These are phyloP conservation scores for Achlya flavicornis DNA, from an alignment of 2,888 invertebrate genomes.

Conservation along the genomic window DNA sequence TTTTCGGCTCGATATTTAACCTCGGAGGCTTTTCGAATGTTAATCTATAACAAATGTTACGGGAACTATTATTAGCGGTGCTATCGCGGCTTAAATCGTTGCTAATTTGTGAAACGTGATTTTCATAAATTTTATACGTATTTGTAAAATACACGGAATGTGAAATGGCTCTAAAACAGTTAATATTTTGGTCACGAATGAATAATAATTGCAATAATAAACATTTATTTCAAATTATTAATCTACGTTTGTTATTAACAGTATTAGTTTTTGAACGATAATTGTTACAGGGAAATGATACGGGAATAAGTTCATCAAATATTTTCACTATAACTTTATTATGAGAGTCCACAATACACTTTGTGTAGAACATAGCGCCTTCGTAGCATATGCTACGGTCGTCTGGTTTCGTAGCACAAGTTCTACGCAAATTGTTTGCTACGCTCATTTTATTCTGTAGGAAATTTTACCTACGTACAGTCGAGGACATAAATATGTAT, in stretches of 20 bases:
- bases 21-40: not conserved
- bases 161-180: too few species aligned
- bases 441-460: not conserved
- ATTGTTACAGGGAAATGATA: too few species aligned
- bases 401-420: slow-evolving; percentile 1
- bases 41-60: not conserved
- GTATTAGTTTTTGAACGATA: too few species aligned
- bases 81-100: not conserved
- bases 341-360: not conserved
- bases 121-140: not conserved
- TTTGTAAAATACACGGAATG: not conserved
- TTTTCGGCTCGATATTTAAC: not conserved
- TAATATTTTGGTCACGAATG: too few species aligned
- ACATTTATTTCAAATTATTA: too few species aligned
- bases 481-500: too few species aligned
- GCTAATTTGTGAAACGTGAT: not conserved
- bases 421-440: not conserved
- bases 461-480: not conserved
- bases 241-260: too few species aligned
- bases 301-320: too few species aligned
- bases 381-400: slow-evolving; percentile 10
- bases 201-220: too few species aligned
- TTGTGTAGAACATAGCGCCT: not conserved
- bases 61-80: slow-evolving; percentile 1
- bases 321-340: not conserved